Percentiles rank a stretch among this genome's conserved stretches.
Evolutionary conservation across 2,888 invertebrate genomes (phyloP).

Genomic region (Melinaea marsaeus): DNA sequence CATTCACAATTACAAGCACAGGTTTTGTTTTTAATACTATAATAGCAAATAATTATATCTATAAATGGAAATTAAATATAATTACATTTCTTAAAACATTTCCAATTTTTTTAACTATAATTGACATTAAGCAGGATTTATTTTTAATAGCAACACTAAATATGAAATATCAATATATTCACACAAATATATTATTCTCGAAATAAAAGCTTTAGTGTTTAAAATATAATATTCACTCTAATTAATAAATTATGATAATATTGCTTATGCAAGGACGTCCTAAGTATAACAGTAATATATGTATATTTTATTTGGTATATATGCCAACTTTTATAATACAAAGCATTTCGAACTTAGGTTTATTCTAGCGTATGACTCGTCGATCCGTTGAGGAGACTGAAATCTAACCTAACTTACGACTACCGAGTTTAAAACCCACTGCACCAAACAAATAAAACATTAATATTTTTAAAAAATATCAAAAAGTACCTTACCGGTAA

Average conservation of each 20-base stretch:
- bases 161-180: constrained; percentile 11
- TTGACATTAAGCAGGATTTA: constrained; percentile 73
- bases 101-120: constrained; percentile 63
- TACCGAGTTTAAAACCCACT: constrained; percentile 62
- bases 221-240: constrained; percentile 19
- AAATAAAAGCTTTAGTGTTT: constrained; percentile 19
- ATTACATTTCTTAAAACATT: constrained; percentile 54
- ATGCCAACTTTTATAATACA: constrained; percentile 63
- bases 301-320: constrained; percentile 59
- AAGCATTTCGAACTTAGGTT: constrained; percentile 74
- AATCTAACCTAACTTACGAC: constrained; percentile 39
- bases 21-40: constrained; percentile 16
- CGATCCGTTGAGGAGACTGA: constrained; percentile 59
- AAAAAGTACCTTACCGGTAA: constrained; percentile 46
- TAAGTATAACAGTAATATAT: constrained; percentile 22
- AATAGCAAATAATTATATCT: constrained; percentile 36
- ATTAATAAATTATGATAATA: constrained; percentile 32
- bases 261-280: constrained; percentile 31
- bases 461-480: constrained; percentile 34
- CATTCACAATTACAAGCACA: constrained; percentile 26
- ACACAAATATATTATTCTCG: constrained; percentile 12
- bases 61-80: constrained; percentile 40
- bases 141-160: constrained; percentile 21
- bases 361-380: constrained; percentile 77
- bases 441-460: constrained; percentile 41